phyloP scores from a whole-genome alignment of 1,140 invertebrate species.

The Temnothorax curvispinosus region DNA sequence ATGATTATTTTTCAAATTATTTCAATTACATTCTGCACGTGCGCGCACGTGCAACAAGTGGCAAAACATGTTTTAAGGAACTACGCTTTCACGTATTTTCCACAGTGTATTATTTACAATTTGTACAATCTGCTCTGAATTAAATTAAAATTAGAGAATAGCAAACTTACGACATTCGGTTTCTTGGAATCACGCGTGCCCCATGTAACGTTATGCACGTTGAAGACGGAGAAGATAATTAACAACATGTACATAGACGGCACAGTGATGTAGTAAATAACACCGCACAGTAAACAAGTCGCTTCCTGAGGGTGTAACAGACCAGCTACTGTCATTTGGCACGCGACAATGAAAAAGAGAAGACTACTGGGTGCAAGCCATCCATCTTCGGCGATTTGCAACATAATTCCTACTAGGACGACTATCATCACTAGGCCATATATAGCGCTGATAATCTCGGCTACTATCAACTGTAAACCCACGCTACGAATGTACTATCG shows the following conservation, averaged over 20 bases:
- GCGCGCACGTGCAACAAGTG: too few relatives aligned
- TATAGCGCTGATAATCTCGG: conserved; percentile 90
- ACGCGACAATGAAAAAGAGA: conserved; percentile 89
- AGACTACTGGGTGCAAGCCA: conserved; percentile 92
- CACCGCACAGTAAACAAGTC: conserved; percentile 90
- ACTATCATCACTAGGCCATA: conserved; percentile 97
- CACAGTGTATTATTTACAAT: neutral
- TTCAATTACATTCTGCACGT: neutral
- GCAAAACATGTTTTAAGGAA: neutral
- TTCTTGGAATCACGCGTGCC: conserved; percentile 92
- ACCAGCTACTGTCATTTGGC: conserved; percentile 89
- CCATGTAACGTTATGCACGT: conserved; percentile 96
- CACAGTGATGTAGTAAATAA: conserved; percentile 96
- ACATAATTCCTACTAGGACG: conserved; percentile 94
- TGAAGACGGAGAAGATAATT: conserved; percentile 96
- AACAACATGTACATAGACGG: conserved; percentile 97
- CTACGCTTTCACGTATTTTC: neutral
- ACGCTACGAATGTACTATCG: neutral
- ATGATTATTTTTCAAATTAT: neutral
- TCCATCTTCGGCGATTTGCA: conserved; percentile 93
- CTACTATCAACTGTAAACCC: conserved; percentile 88
- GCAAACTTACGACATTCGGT: conserved; percentile 57
- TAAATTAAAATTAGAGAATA: neutral
- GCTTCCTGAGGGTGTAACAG: conserved; percentile 95
- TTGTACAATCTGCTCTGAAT: neutral